These are phyloP conservation scores for Eurois occulta DNA, from an alignment of 2,888 invertebrate genomes.

Conservation along the genomic window DNA sequence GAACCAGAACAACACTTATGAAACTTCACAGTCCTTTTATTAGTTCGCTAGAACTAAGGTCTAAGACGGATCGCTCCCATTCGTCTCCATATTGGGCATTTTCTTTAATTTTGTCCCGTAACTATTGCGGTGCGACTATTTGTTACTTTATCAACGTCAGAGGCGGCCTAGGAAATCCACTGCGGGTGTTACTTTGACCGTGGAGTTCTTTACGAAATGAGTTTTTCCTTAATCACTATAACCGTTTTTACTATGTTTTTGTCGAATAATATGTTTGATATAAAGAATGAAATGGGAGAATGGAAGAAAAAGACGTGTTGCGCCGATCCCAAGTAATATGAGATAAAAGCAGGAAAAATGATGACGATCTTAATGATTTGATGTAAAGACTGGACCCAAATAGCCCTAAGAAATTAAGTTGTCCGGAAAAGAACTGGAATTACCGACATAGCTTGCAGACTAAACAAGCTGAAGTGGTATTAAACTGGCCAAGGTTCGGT, in stretches of 20 bases:
- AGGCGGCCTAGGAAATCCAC: conserved; percentile 42
- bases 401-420: background rate
- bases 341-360: background rate
- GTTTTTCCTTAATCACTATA: background rate
- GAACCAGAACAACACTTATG: conserved; percentile 22
- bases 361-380: background rate
- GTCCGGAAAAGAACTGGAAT: background rate
- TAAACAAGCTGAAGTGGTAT: background rate
- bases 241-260: background rate
- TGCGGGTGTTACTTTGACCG: conserved; percentile 16
- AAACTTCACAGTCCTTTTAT: conserved; percentile 51
- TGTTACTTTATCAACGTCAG: conserved; percentile 64
- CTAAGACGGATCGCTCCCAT: conserved; percentile 68
- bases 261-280: background rate
- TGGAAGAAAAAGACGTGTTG: background rate
- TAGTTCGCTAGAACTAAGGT: conserved; percentile 45
- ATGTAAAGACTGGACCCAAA: background rate
- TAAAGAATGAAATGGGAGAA: background rate
- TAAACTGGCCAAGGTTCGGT: background rate
- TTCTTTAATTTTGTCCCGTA: conserved; percentile 70
- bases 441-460: background rate
- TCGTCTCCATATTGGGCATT: conserved; percentile 69
- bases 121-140: conserved; percentile 52
- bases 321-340: background rate
- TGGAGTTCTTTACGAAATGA: background rate